Evolutionary conservation across 2,113 vertebrate genomes (phyloP), one percentile per base, ranked within the genome.

Genomic region (Thalassoma bifasciatum): DNA sequence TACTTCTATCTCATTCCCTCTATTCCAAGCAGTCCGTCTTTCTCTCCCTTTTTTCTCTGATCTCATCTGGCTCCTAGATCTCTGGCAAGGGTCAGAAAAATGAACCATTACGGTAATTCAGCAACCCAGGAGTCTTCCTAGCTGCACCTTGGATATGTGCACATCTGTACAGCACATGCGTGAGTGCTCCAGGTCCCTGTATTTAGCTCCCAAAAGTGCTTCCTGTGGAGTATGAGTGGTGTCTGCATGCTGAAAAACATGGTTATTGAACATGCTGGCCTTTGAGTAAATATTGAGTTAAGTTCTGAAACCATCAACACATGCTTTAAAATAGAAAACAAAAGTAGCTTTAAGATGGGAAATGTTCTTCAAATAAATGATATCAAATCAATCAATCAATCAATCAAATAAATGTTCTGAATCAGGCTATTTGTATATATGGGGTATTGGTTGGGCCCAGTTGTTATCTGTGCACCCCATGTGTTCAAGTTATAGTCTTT

Each of bases 11-110:
- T 26, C 24, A 72, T 63, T 79, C 21, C 61, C 52, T 36, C 22
- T 65, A 6, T 62, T 63, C 34, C 37, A 38, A 42, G 51, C 58
- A 38, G n/a, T 47, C 64, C 69, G 51, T 65, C 58, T 21, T 24
- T 24, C 50, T 9, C 40, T 54, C 1, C 59, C n/a, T 54, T 24
- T 23, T 21, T 16, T 68, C 30, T 68, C 22, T 26, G 30, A 30
- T 30, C 30, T 63, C 60, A 38, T 74, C 70, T 81, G 22, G 34
- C 30, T n/a, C 38, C 24, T 58, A 34, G 37, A 64, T 71, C 71
- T 75, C 23, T 44, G 21, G 37, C 38, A 58, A 67, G 22, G 44
- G 56, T 70, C 75, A 74, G 65, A 52, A 68, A 79, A 77, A 77
- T 57, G 56, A 57, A 62, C 52, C 67, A 66, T 81, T 68, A 64